A percentile compares a stretch with the other conserved stretches of the same genome.
phyloP scores from a whole-genome alignment of 1,140 invertebrate genomes.

The Pachypeltis micranthus region DNA sequence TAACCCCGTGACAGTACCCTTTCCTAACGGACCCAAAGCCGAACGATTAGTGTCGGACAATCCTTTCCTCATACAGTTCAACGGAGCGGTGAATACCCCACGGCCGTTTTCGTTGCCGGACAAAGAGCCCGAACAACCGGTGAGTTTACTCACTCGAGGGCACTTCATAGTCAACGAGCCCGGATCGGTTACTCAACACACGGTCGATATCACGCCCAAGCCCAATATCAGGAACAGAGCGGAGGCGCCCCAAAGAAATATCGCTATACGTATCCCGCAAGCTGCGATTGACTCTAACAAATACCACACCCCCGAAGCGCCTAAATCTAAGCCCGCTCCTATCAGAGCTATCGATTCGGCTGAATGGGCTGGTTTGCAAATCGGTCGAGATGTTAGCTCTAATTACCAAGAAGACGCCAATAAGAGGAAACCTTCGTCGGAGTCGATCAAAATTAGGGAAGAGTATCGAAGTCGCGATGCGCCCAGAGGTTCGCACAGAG shows the following conservation, averaged over 20 bases:
- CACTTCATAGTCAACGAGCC: conserved; percentile 11
- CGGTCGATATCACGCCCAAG: conserved; percentile 5
- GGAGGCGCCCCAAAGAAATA: conserved; percentile 8
- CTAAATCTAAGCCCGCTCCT: neutral
- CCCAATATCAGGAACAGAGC: neutral
- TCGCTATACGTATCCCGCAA: conserved; percentile 15
- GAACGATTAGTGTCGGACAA: neutral
- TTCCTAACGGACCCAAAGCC: neutral
- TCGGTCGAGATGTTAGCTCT: neutral
- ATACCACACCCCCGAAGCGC: neutral
- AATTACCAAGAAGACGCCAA: neutral
- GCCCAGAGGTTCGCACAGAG: neutral
- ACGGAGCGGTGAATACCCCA: neutral
- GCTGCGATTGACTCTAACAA: conserved; percentile 9
- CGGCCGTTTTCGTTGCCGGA: neutral
- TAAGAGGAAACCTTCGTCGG: neutral
- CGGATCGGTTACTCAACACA: neutral
- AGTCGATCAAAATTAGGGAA: neutral
- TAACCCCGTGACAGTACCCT: neutral
- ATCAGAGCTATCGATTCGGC: conserved; percentile 3
- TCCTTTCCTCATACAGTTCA: neutral
- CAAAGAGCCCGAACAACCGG: neutral
- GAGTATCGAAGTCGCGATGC: neutral
- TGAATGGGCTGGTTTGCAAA: neutral
- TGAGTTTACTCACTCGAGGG: conserved; percentile 2